Percentiles rank a stretch among this genome's conserved stretches.
Conservation (phyloP, 2,797 vertebrate species). For the Microtus obscurus region DNA sequence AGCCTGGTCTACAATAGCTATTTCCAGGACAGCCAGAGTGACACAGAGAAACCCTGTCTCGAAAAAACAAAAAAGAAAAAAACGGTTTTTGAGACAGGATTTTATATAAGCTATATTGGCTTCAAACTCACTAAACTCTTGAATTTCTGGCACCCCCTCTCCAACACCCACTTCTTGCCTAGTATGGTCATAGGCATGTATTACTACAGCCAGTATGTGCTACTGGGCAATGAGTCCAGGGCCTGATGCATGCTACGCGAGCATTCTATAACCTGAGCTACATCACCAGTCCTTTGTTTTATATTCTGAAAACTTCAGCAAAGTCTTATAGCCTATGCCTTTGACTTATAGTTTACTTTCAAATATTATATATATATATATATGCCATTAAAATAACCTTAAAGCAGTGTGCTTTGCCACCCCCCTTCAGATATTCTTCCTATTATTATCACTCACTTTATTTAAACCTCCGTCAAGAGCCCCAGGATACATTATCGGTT, state of each 20-base stretch:
- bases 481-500: background rate
- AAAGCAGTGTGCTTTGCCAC: background rate
- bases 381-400: background rate
- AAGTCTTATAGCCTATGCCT: background rate
- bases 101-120: background rate
- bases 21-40: too few species aligned
- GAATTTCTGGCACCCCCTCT: background rate
- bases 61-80: too few species aligned
- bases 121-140: background rate
- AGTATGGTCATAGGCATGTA: background rate
- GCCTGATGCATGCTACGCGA: background rate
- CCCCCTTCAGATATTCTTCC: background rate
- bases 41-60: too few species aligned
- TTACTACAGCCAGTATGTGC: background rate
- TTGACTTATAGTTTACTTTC: background rate
- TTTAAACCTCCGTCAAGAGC: background rate
- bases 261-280: background rate
- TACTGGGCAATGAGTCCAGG: background rate
- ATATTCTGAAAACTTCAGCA: background rate
- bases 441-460: background rate
- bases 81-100: background rate
- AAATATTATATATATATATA: background rate
- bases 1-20: too few species aligned
- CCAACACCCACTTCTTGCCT: background rate
- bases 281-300: background rate